These are phyloP conservation scores for Cantharis rufa DNA, from an alignment of 2,888 invertebrate genomes.

Conservation along the genomic window DNA sequence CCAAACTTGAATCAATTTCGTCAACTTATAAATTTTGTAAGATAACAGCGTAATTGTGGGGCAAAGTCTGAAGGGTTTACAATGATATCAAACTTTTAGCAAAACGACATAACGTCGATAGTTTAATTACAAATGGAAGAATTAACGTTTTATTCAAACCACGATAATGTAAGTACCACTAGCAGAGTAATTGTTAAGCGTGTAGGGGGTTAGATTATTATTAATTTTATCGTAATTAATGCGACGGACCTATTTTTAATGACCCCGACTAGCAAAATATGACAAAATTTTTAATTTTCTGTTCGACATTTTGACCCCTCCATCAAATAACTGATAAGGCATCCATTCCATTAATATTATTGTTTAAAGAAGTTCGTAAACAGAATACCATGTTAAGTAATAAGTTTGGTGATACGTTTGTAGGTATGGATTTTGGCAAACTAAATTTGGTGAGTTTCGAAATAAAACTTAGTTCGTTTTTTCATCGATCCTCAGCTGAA, in stretches of 20 bases:
- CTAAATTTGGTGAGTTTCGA: conserved; percentile 9
- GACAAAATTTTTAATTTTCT: neutral
- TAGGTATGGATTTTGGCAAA: conserved; percentile 9
- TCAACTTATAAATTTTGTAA: neutral
- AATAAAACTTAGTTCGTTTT: neutral
- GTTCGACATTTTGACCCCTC: neutral
- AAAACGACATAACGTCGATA: neutral
- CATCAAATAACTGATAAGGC: neutral
- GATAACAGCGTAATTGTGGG: neutral
- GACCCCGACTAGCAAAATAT: neutral
- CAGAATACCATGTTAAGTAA: conserved; percentile 9
- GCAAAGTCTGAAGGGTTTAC: neutral
- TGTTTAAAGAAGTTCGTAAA: neutral
- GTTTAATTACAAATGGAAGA: neutral
- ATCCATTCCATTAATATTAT: neutral
- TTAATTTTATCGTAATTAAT: neutral
- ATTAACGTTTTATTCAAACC: neutral
- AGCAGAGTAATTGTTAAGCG: neutral
- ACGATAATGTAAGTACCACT: neutral
- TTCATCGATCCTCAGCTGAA: neutral
- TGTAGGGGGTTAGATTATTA: neutral
- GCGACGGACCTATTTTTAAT: neutral
- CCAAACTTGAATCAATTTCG: neutral
- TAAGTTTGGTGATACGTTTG: conserved; percentile 1
- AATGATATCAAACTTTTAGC: neutral